Evolutionary conservation across 2,888 invertebrate species (phyloP).

Genomic region (Campopleginae sp.): DNA sequence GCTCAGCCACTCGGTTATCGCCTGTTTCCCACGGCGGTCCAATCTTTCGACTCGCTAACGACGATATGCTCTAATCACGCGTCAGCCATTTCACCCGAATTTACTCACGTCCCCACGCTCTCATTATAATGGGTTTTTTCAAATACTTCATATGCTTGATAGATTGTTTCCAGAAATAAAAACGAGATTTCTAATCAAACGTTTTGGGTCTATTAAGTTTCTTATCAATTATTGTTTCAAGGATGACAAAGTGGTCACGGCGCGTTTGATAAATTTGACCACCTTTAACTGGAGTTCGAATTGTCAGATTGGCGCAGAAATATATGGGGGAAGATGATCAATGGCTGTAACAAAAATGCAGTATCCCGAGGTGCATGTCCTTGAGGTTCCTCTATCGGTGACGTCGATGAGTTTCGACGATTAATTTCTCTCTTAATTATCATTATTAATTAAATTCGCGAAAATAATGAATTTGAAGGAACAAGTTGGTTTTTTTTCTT

Average conservation of each 20-base stretch:
- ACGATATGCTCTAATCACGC: slow-evolving; percentile 64
- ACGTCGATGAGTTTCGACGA: not conserved
- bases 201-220: not conserved
- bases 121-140: slow-evolving; percentile 48
- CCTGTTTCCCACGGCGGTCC: slow-evolving; percentile 72
- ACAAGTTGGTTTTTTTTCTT: not conserved
- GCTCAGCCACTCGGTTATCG: slow-evolving; percentile 69
- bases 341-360: not conserved
- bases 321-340: not conserved
- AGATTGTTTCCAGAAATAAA: not conserved
- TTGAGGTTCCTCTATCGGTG: not conserved
- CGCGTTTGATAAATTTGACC: not conserved
- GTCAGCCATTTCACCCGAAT: slow-evolving; percentile 61
- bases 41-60: slow-evolving; percentile 66
- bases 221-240: not conserved
- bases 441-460: not conserved
- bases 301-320: not conserved
- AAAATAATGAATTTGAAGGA: not conserved
- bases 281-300: not conserved
- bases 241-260: not conserved
- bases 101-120: slow-evolving; percentile 53
- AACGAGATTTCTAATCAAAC: not conserved
- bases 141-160: slow-evolving; percentile 1
- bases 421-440: too few relatives aligned
- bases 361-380: not conserved